Percentiles rank a stretch among this genome's conserved stretches.
These are phyloP conservation scores for Sminthurides aquaticus DNA, from an alignment of 2,888 invertebrate genomes.

Conservation along the genomic window DNA sequence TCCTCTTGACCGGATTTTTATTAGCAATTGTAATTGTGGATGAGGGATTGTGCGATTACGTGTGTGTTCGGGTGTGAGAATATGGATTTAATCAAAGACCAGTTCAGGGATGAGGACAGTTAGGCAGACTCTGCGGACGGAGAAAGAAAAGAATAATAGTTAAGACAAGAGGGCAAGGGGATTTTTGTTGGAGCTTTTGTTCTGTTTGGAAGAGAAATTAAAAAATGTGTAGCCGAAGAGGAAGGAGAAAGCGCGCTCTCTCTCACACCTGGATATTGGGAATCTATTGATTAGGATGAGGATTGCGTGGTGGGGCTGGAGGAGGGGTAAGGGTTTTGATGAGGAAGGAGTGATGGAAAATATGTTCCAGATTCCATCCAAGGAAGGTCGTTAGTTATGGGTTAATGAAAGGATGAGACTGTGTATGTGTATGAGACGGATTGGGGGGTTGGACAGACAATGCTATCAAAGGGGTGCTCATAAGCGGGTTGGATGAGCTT, in stretches of 20 bases:
- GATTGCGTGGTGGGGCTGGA: too few species aligned
- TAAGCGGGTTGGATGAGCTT: neutral
- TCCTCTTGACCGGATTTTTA: conserved; percentile 25
- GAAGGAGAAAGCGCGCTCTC: too few species aligned
- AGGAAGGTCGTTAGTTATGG: neutral
- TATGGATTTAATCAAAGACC: too few species aligned
- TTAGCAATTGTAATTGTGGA: conserved; percentile 37
- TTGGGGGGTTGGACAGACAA: too few species aligned
- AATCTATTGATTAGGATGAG: conserved; percentile 13
- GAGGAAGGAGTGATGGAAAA: too few species aligned
- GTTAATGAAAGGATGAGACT: neutral
- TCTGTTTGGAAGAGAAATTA: neutral
- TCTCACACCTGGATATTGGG: conserved; percentile 27
- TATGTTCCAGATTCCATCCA: too few species aligned
- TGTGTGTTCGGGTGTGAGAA: conserved; percentile 4
- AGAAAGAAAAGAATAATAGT: neutral
- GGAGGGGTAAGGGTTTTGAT: too few species aligned
- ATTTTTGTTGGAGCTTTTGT: too few species aligned
- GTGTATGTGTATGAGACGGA: too few species aligned
- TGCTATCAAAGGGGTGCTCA: neutral
- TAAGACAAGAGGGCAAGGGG: neutral
- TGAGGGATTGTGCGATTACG: neutral
- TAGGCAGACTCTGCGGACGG: too few species aligned
- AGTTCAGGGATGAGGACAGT: too few species aligned
- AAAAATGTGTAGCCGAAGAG: too few species aligned